These are phyloP conservation scores for Drosophila trapezifrons DNA, from an alignment of 1,140 invertebrate species.

Conservation along the genomic window DNA sequence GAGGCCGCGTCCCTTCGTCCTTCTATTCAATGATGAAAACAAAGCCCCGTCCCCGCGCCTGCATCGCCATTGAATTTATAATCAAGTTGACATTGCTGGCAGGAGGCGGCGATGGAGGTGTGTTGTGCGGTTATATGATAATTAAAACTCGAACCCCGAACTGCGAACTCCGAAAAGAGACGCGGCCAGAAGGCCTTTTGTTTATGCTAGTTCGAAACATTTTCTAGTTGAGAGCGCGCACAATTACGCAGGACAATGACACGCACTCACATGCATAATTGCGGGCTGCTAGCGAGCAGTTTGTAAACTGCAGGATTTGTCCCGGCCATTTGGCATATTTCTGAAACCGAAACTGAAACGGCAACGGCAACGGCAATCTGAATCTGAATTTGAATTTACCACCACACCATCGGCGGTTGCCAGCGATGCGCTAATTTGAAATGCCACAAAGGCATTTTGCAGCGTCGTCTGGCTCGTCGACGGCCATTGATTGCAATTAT, in stretches of 20 bases:
- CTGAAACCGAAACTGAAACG: conserved; percentile 7
- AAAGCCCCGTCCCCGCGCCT: conserved; percentile 40
- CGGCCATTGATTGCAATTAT: conserved; percentile 63
- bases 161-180: conserved; percentile 32
- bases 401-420: conserved; percentile 16
- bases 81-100: conserved; percentile 66
- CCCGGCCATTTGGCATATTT: conserved; percentile 42
- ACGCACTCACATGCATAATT: conserved; percentile 43
- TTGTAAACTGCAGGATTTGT: conserved; percentile 46
- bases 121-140: conserved; percentile 61
- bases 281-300: conserved; percentile 41
- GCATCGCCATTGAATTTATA: conserved; percentile 70
- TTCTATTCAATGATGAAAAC: conserved; percentile 59
- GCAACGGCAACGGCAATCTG: conserved; percentile 2
- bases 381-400: conserved; percentile 42
- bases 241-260: conserved; percentile 33
- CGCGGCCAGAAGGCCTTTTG: conserved; percentile 39
- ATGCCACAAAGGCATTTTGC: conserved; percentile 57
- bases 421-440: conserved; percentile 58
- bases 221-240: conserved; percentile 34
- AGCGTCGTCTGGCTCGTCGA: conserved; percentile 28
- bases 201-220: conserved; percentile 35
- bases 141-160: conserved; percentile 61
- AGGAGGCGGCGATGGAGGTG: conserved; percentile 1
- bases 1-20: conserved; percentile 2